Percentiles rank a stretch among this genome's conserved stretches.
Evolutionary conservation across 2,888 invertebrate genomes (phyloP).

Genomic region (Argyra leucocephala): DNA sequence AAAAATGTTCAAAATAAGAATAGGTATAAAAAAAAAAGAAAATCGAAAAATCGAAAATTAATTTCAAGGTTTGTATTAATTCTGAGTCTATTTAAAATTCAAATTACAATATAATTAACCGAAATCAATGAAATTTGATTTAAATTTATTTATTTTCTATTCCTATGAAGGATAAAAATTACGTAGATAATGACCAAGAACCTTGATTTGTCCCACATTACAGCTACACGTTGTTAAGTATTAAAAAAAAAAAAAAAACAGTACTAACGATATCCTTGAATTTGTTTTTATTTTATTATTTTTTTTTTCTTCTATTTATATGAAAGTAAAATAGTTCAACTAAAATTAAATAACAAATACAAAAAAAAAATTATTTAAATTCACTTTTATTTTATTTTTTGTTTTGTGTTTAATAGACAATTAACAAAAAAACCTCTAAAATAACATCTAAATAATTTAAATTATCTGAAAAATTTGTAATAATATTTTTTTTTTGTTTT

Average conservation of each 20-base stretch:
- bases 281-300: neutral
- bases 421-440: no score
- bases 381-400: no score
- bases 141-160: neutral
- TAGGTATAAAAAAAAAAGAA: no score
- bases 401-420: no score
- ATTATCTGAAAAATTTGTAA: no score
- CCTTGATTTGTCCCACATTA: slow-evolving; percentile 6
- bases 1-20: no score
- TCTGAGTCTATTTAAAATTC: neutral
- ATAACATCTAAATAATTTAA: no score
- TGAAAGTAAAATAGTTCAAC: neutral
- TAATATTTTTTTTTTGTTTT: no score
- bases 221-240: neutral
- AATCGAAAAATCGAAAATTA: no score
- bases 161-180: slow-evolving; percentile 37
- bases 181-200: slow-evolving; percentile 40
- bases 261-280: neutral
- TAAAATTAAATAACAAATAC: neutral
- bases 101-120: neutral
- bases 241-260: neutral
- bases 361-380: no score
- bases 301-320: neutral
- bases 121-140: slow-evolving; percentile 2
- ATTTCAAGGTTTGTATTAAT: neutral